Conservation (phyloP, 2,888 invertebrate genomes). For the Drosophila monieri region DNA sequence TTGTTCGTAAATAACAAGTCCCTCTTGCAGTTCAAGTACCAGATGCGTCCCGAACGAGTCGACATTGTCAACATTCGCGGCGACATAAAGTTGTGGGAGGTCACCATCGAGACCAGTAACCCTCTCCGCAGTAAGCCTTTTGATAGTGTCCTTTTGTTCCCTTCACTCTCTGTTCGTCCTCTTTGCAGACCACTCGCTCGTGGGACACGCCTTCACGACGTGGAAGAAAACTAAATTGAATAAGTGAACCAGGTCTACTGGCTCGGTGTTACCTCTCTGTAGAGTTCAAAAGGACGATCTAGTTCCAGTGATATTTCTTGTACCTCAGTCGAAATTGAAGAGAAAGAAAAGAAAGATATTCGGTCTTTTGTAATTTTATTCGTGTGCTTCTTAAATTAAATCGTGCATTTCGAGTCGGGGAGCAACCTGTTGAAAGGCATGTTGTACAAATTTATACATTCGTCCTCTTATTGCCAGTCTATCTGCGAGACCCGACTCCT, state of each 20-base stretch:
- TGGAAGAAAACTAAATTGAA: background rate
- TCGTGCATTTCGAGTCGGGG: background rate
- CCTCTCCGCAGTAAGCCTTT: background rate
- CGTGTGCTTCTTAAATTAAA: background rate
- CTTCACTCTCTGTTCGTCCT: background rate
- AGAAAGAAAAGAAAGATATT: background rate
- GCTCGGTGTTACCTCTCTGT: background rate
- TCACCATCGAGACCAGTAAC: slow-evolving; percentile 37
- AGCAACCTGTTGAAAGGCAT: slow-evolving; percentile 50
- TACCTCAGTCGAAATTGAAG: background rate
- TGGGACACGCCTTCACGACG: background rate
- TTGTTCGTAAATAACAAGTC: slow-evolving; percentile 85
- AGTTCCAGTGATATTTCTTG: background rate
- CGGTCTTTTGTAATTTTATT: background rate
- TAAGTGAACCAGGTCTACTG: background rate
- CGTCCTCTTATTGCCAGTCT: slow-evolving; percentile 5
- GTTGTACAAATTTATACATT: slow-evolving; percentile 50
- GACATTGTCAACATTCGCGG: slow-evolving; percentile 88
- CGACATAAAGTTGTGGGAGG: slow-evolving; percentile 86
- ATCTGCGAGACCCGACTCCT: slow-evolving; percentile 12
- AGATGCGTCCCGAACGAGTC: slow-evolving; percentile 86
- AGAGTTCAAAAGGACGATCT: background rate
- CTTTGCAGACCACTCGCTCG: background rate
- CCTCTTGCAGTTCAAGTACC: slow-evolving; percentile 86
- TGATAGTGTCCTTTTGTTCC: background rate